Evolutionary conservation across 2,888 invertebrate genomes (phyloP).

Genomic region (Callyntrura guangdongensis): DNA sequence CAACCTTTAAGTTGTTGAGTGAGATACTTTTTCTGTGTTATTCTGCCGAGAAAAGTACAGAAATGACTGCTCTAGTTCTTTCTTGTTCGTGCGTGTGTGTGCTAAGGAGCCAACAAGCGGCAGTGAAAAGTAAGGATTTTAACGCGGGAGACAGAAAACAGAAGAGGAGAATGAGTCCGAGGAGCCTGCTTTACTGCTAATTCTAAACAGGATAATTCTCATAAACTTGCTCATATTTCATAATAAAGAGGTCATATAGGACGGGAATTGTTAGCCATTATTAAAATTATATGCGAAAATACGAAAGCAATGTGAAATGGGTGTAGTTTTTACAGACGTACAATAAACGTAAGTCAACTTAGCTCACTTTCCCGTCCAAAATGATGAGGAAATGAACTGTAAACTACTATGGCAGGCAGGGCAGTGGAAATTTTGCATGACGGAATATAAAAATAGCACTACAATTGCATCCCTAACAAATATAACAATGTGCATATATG

Average conservation of each 20-base stretch:
- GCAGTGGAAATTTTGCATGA: background rate
- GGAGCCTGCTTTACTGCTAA: constrained; percentile 60
- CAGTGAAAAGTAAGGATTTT: background rate
- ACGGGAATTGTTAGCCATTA: constrained; percentile 71
- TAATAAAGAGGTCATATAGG: constrained; percentile 77
- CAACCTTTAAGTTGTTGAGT: constrained; percentile 36
- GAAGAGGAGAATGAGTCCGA: constrained; percentile 18
- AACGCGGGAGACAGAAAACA: background rate
- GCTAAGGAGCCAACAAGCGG: background rate
- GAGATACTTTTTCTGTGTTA: constrained; percentile 28
- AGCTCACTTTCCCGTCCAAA: background rate
- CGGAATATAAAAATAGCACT: background rate
- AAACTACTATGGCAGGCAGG: too few relatives aligned
- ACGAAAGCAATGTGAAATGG: constrained; percentile 61
- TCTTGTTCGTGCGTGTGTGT: background rate
- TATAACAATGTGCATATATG: background rate
- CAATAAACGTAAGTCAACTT: background rate
- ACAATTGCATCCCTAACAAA: background rate
- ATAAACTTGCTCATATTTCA: constrained; percentile 76
- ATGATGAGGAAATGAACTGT: background rate
- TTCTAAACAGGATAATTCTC: constrained; percentile 79
- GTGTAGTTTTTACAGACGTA: constrained; percentile 7
- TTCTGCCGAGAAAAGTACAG: constrained; percentile 15
- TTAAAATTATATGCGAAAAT: constrained; percentile 73
- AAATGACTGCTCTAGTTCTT: background rate